Evolutionary conservation across 2,797 vertebrate species (phyloP), one percentile per base, ranked within the genome.

Genomic region (Onychomys torridus): DNA sequence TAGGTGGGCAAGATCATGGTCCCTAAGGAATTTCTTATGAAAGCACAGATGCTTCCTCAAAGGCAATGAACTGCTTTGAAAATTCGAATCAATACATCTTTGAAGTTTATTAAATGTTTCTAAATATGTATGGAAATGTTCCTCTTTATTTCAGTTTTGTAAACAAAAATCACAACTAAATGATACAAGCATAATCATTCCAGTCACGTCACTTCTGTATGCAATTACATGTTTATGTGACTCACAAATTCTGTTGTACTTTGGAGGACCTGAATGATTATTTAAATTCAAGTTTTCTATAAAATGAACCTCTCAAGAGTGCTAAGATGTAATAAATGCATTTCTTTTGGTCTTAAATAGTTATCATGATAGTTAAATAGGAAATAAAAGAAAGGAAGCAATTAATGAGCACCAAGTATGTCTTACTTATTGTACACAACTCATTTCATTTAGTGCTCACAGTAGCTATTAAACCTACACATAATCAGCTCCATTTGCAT

Each of bases 191-290:
- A 49, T 40, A 37, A 40, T 21, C 3, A 65, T 19, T 73, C 12
- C 46, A 23, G 43, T 86, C 13, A 59, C 21, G 27, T 59, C 61
- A 73, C 29, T 65, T 93, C 17, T 71, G 34, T 67, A 4, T n/a
- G 13, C 37, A n/a, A 32, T 34, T 81, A 7, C 49, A 81, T 10
- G 25, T 40, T 71, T 57, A 3, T 29, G 3, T 43, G 40, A 71
- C 77, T 91, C 19, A 81, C 49, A 71, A 78, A 69, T 16, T 82
- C n/a, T 91, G 4, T 34, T 77, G 23, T 95, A 93, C 86, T 75
- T 91, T 40, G 65, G 71, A 2, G 55, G 52, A 5, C n/a, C 32
- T 82, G 32, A 90, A 85, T 65, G 6, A 6, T 88, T 85, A 71
- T 40, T 90, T 16, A 84, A 96, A 49, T 79, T 10, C 0, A 71